Conservation (phyloP, 2,113 vertebrate species). For the Microcebus tavaratra region DNA sequence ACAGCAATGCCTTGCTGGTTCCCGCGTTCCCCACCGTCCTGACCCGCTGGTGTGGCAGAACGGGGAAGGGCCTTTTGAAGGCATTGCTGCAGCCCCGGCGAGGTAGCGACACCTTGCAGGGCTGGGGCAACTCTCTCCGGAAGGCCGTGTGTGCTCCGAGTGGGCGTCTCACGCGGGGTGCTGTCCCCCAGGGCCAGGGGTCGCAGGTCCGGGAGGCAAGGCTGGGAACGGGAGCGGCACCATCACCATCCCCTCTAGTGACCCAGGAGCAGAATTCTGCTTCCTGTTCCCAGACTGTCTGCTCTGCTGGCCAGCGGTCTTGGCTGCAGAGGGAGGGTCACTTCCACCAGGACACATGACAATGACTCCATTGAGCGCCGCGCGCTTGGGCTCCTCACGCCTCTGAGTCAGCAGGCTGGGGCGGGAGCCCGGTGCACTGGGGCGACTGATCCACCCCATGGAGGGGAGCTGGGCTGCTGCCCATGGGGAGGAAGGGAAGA, state of each 20-base stretch:
- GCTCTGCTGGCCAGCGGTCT: not conserved
- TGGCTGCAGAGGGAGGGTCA: not conserved
- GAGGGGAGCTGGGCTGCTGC: not conserved
- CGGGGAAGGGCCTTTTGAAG: not conserved
- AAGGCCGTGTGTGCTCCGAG: not conserved
- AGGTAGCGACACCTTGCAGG: too few species aligned
- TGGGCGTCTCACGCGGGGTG: too few species aligned
- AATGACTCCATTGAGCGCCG: not conserved
- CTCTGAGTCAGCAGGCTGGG: not conserved
- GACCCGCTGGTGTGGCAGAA: not conserved
- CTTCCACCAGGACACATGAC: not conserved
- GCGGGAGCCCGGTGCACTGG: not conserved
- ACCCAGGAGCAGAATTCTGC: not conserved
- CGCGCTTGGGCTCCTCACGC: not conserved
- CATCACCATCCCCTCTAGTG: not conserved
- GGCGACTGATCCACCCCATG: not conserved
- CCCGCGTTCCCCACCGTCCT: not conserved
- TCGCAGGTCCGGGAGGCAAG: not conserved
- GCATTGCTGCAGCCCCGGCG: not conserved
- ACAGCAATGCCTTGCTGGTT: not conserved
- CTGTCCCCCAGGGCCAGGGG: not conserved
- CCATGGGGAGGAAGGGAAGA: not conserved
- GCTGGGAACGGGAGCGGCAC: not conserved
- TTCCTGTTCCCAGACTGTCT: not conserved
- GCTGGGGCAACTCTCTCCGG: not conserved